Evolutionary conservation across 53 echinoderm and acorn worm genomes (phyloP), one percentile per base, ranked within the genome.

Genomic region (Echinometra lucunter): DNA sequence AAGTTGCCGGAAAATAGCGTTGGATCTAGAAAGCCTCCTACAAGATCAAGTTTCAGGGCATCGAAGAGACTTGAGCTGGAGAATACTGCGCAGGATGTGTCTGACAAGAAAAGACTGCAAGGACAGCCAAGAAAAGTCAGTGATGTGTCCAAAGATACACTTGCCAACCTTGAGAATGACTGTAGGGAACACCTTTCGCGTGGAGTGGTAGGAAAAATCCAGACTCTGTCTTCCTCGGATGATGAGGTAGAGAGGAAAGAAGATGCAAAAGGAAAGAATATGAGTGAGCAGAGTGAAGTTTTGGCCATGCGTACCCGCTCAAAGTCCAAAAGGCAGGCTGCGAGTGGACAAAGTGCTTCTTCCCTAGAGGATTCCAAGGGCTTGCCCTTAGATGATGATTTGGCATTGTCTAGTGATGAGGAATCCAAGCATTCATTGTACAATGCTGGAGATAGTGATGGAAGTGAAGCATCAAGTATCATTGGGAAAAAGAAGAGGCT

Each of bases 331-430:
- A n/a, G 37, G 44, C 75, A 78, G 25, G 57, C 34, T 80, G 23
- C 5, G 1, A 35, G 44, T 56, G 56, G 37, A 15, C 78, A 93
- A 37, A 21, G 19, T 44, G 37, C 37, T 5, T 45, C 57, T 9
- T 60, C 58, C 32, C 28, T 13, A 37, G 45, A 63, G 11, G 27
- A 58, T 37, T 28, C 16, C n/a, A 70, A 91, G 1, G 67, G 23
- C 69, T 32, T 67, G 28, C n/a, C 67, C 47, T 42, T 93, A 30
- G 32, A 15, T 32, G 21, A 53, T 92, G 92, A 92, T 1, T 56
- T 92, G 32, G 42, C 16, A 25, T 78, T 93, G 57, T 93, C 93
- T 37, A 93, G 93, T 93, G 93, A 93, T 37, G 92, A 58, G 58
- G 63, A 92, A 92, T 92, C 92, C 30, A 92, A 72, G 69, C 92